Conservation (phyloP, 2,113 vertebrate species). For the Gymnobelideus leadbeateri region DNA sequence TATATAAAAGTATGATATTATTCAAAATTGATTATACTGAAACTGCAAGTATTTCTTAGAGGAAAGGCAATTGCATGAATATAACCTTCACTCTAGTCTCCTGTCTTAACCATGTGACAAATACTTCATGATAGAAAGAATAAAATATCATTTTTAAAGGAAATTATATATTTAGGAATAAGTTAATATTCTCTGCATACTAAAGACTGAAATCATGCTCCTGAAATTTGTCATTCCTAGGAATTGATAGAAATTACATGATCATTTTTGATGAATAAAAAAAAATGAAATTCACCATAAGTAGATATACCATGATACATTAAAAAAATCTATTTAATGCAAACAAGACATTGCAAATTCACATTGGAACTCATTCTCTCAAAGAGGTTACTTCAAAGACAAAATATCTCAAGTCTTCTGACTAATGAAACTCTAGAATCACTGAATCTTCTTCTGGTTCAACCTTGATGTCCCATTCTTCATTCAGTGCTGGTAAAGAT, state of each 20-base stretch:
- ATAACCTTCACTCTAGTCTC: not conserved
- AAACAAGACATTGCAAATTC: not conserved
- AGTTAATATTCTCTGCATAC: not conserved
- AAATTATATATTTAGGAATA: not conserved
- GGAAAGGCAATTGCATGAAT: conserved; percentile 34
- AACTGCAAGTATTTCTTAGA: conserved; percentile 47
- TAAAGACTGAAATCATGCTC: not conserved
- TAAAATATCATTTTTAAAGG: not conserved
- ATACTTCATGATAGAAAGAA: conserved; percentile 13
- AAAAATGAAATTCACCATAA: not conserved
- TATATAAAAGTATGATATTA: conserved; percentile 17
- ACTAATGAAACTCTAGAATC: not conserved
- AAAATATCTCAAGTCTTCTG: not conserved
- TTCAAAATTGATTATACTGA: conserved; percentile 25
- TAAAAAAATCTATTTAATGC: not conserved
- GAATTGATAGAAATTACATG: not conserved
- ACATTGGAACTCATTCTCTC: not conserved
- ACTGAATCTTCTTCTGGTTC: not conserved
- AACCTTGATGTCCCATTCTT: not conserved
- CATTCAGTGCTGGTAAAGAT: not conserved
- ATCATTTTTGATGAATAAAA: not conserved
- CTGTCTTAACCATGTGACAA: conserved; percentile 1
- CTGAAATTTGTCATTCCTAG: not conserved
- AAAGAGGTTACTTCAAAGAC: not conserved
- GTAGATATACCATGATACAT: not conserved